Conservation (phyloP, 2,888 invertebrate genomes). For the Smittia sp. region DNA sequence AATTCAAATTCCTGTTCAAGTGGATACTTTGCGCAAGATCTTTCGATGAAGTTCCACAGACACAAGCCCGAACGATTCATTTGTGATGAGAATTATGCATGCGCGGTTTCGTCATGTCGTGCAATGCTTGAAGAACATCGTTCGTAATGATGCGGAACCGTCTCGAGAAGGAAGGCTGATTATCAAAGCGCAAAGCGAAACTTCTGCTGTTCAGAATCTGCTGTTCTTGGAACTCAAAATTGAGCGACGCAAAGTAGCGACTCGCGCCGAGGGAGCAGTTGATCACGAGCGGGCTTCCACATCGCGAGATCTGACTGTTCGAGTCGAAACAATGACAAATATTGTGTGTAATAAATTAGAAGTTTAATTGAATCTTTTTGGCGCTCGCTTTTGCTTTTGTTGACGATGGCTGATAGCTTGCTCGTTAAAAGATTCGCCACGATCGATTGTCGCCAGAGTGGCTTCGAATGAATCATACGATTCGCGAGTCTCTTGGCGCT, state of each 20-base stretch:
- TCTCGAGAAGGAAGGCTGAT: neutral
- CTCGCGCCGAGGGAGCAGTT: too few species aligned
- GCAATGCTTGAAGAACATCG: slow-evolving; percentile 13
- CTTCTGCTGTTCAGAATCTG: neutral
- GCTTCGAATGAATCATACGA: too few species aligned
- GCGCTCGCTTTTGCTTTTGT: neutral
- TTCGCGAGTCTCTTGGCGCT: too few species aligned
- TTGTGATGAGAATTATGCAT: slow-evolving; percentile 27
- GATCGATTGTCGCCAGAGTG: too few species aligned
- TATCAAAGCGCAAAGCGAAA: slow-evolving; percentile 30
- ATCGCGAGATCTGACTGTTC: neutral
- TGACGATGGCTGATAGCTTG: neutral
- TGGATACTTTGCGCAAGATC: slow-evolving; percentile 1
- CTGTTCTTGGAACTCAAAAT: neutral
- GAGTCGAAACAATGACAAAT: slow-evolving; percentile 38
- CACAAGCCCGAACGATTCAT: neutral
- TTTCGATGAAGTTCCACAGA: neutral
- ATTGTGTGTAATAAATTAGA: slow-evolving; percentile 38
- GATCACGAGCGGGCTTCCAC: too few species aligned
- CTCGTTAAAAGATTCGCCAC: too few species aligned
- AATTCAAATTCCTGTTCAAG: neutral
- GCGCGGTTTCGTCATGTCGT: slow-evolving; percentile 31
- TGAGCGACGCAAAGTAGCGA: neutral
- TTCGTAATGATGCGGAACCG: slow-evolving; percentile 34
- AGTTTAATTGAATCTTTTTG: slow-evolving; percentile 36